Evolutionary conservation across 2,113 vertebrate genomes (phyloP).

Genomic region (Pangasianodon hypophthalmus): DNA sequence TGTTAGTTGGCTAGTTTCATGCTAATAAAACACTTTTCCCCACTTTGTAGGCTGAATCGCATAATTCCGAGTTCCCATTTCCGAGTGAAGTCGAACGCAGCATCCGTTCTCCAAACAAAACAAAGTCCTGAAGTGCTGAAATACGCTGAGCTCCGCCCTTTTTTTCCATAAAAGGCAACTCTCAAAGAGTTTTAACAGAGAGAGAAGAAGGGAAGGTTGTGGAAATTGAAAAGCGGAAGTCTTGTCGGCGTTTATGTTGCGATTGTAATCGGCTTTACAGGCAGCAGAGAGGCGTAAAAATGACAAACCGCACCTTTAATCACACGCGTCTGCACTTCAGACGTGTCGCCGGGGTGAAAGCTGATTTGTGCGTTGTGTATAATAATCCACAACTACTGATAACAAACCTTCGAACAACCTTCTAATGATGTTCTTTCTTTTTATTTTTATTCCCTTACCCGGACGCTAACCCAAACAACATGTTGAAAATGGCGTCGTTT

Average conservation of each 20-base stretch:
- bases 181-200: not conserved
- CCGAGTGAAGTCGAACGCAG: not conserved
- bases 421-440: no score
- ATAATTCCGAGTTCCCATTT: not conserved
- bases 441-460: no score
- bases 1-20: not conserved
- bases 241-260: not conserved
- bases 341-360: not conserved
- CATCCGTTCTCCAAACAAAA: not conserved
- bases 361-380: not conserved
- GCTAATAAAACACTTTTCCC: not conserved
- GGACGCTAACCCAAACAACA: no score
- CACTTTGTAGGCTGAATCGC: not conserved
- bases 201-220: not conserved
- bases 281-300: not conserved
- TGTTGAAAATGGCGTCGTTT: no score
- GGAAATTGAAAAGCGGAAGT: not conserved
- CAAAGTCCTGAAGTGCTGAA: not conserved
- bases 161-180: not conserved
- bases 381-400: no score
- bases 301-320: not conserved
- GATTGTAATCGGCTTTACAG: not conserved
- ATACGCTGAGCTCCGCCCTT: no score
- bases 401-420: no score
- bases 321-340: not conserved